Conservation (phyloP, 2,113 vertebrate species). For the Alligator sinensis region DNA sequence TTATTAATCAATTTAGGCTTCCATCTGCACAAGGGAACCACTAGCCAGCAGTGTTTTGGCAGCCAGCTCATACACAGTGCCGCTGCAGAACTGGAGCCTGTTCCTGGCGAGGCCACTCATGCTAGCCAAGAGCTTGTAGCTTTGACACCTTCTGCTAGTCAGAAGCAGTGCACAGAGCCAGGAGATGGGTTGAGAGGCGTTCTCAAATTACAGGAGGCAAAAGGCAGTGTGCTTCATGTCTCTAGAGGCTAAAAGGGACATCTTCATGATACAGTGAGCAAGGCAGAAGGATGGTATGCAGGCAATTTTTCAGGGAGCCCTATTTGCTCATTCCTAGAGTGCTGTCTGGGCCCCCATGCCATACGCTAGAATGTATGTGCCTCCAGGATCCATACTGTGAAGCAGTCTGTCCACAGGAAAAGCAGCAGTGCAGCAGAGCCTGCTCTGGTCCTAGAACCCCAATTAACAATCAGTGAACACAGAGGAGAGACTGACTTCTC, state of each 20-base stretch:
- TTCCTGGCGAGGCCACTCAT: not conserved
- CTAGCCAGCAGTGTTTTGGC: not conserved
- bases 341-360: not conserved
- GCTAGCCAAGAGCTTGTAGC: rapidly evolving
- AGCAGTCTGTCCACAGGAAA: not conserved
- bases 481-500: not conserved
- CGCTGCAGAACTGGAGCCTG: rapidly evolving
- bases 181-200: not conserved
- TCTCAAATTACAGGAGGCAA: not conserved
- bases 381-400: not conserved
- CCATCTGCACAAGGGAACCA: not conserved
- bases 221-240: not conserved
- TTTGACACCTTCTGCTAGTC: not conserved
- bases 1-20: not conserved
- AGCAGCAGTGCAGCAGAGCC: not conserved
- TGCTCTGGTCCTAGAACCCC: too few relatives aligned
- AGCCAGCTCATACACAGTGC: not conserved
- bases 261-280: not conserved
- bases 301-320: not conserved
- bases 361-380: too few relatives aligned
- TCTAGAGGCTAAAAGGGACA: not conserved
- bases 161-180: not conserved
- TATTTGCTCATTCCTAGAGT: not conserved
- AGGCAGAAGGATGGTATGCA: not conserved
- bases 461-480: not conserved